Conservation (phyloP, 2,888 invertebrate species). For the Latrodectus elegans region DNA sequence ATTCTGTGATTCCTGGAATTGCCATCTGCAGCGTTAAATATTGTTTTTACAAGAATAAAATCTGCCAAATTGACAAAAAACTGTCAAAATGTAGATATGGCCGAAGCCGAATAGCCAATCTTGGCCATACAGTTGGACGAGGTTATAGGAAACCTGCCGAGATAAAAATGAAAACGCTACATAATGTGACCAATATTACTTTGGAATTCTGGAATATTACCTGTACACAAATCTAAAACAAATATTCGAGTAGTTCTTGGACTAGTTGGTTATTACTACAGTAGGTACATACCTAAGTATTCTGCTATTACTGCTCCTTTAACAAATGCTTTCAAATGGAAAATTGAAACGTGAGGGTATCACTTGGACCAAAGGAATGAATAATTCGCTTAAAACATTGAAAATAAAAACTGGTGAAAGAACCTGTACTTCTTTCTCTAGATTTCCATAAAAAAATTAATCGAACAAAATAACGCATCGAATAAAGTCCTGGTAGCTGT, state of each 20-base stretch:
- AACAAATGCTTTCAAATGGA: slow-evolving; percentile 20
- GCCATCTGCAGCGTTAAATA: background rate
- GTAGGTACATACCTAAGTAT: background rate
- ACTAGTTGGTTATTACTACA: slow-evolving; percentile 43
- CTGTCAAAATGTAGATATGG: slow-evolving; percentile 9
- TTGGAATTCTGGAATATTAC: too few species aligned
- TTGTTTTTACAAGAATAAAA: background rate
- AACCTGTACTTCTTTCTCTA: background rate
- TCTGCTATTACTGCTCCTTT: slow-evolving; percentile 5
- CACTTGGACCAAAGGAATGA: background rate
- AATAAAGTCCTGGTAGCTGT: background rate
- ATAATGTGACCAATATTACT: too few species aligned
- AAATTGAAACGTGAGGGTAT: slow-evolving; percentile 6
- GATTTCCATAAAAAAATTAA: background rate
- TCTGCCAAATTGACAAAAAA: slow-evolving; percentile 8
- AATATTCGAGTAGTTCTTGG: slow-evolving; percentile 50
- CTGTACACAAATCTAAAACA: slow-evolving; percentile 22
- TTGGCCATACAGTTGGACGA: slow-evolving; percentile 2
- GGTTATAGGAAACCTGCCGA: background rate
- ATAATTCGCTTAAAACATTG: background rate
- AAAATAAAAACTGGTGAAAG: background rate
- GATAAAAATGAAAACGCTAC: slow-evolving; percentile 2
- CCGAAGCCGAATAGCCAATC: background rate
- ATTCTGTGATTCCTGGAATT: slow-evolving; percentile 13
- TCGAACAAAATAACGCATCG: background rate